Evolutionary conservation across 1,140 invertebrate genomes (phyloP), one percentile per base, ranked within the genome.

Genomic region (Nasonia vitripennis): DNA sequence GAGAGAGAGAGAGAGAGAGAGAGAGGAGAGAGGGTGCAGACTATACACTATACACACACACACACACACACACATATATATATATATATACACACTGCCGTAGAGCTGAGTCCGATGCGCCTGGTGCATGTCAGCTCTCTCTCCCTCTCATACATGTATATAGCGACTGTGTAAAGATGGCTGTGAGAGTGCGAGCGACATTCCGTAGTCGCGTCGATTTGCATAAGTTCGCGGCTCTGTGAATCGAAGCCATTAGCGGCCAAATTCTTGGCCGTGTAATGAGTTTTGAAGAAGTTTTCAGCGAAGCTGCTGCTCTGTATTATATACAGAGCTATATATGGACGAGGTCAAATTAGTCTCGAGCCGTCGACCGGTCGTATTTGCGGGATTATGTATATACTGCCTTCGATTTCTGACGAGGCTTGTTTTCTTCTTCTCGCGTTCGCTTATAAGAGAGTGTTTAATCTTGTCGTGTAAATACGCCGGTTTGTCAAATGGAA

Each of bases 281-380:
- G 79, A 85, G 79, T 85, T 85, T 81, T 77, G 0, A 81, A 81
- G 17, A 37, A 81, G n/a, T 77, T 85, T 67, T 80, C 23, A 45
- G 20, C 34, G 45, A 71, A 17, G 12, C 45, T 70, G 6, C 4
- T 27, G 20, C 2, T 4, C 17, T 3, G 3, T 0, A 6, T 20
- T 62, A 62, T 62, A 62, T 17, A 7, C 34, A 3, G 0, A 37
- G 3, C 34, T 1, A 20, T 20, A 4, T 62, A n/a, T 62, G 20
- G 55, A 62, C 51, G 51, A 12, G 31, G 51, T 5, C 20, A 45
- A 78, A 68, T 70, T 78, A 83, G 41, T 81, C 23, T 71, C 9
- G 37, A 71, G 9, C 20, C 62, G 41, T 23, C 27, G 73, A 34
- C 11, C 31, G 45, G n/a, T n/a, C 73, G 51, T 27, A 27, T 55